A percentile compares a stretch with the other conserved stretches of the same genome.
These are phyloP conservation scores for Drosophila gaucha DNA, from an alignment of 2,888 invertebrate species.

Conservation along the genomic window DNA sequence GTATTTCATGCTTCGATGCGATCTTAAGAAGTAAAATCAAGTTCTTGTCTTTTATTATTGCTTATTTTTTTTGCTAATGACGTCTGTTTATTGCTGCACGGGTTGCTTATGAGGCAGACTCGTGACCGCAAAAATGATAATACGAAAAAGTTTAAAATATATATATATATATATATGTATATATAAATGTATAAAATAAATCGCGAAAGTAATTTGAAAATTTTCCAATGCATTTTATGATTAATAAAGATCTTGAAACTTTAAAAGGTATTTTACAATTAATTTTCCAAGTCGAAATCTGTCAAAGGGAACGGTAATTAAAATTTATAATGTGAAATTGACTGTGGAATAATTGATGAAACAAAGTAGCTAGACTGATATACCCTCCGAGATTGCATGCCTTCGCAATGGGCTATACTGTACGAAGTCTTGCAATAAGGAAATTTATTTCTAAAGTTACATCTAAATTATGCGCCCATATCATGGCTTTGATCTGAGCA, in stretches of 20 bases:
- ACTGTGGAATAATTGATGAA: neutral
- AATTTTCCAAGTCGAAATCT: conserved; percentile 3
- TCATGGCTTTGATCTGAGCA: no score
- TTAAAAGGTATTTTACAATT: conserved; percentile 3
- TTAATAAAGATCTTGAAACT: conserved; percentile 6
- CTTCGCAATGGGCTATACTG: no score
- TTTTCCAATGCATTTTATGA: conserved; percentile 21
- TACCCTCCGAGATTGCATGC: neutral
- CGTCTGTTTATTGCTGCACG: conserved; percentile 43
- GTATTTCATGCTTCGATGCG: conserved; percentile 21
- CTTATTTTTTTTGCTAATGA: conserved; percentile 38
- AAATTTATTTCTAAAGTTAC: no score
- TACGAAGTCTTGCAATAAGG: no score
- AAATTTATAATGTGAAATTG: neutral
- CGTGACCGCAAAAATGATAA: conserved; percentile 45
- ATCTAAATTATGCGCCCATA: no score
- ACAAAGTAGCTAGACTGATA: neutral
- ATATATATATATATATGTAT: neutral
- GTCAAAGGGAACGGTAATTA: conserved; percentile 8
- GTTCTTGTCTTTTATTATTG: conserved; percentile 14
- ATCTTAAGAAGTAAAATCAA: neutral
- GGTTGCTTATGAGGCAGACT: conserved; percentile 34
- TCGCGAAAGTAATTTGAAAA: conserved; percentile 41
- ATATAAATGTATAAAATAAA: neutral
- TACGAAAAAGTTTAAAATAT: conserved; percentile 17